Base-by-base conservation (phyloP, 2,888 invertebrate species). In the Volucella inanis region DNA sequence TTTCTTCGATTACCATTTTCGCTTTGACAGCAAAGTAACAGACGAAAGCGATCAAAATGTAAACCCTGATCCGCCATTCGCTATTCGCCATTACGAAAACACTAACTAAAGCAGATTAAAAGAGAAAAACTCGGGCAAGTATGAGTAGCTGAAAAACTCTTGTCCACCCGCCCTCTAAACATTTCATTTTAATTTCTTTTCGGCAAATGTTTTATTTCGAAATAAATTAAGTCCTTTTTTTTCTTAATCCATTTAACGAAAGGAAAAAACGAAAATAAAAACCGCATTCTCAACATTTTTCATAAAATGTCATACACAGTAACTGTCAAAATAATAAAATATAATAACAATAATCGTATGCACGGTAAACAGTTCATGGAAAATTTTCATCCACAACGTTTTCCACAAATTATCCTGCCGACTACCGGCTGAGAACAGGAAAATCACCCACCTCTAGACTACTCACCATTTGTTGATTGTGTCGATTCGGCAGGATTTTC, bases 401-500 rank as follows among this genome's bases (percentile, higher is more conserved):
- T 59, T 38, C 38, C 59, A 18, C 52, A 43, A n/a, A 41, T 59
- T 59, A 68, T 83, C 83, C 78, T 83, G 6, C 31, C 18, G 39
- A 22, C 3, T 55, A 57, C 47, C 54, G 62, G 61, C 64, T 31
- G 47, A 52, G 38, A 50, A 72, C 45, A 22, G 39, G 43, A 39
- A 72, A 75, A 67, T 57, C 72, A 74, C 55, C 79, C 74, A 74
- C 74, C 31, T 43, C 14, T 15, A 6, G 4, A 49, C 39, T 72
- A 85, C 85, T 85, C 77, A 85, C 85, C 85, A 81, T 81, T 85
- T 85, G 81, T 85, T 81, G 85, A 62, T 76, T 68, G 65, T 76
- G 50, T 76, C 57, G 65, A 67, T 39, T 76, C 49, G 31, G 57
- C 71, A 85, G 85, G 85, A 85, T 85, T 85, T 76, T 72, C 81